Percentiles rank a stretch among this genome's conserved stretches.
These are phyloP conservation scores for Isichthys henryi DNA, from an alignment of 2,113 vertebrate genomes.

Conservation along the genomic window DNA sequence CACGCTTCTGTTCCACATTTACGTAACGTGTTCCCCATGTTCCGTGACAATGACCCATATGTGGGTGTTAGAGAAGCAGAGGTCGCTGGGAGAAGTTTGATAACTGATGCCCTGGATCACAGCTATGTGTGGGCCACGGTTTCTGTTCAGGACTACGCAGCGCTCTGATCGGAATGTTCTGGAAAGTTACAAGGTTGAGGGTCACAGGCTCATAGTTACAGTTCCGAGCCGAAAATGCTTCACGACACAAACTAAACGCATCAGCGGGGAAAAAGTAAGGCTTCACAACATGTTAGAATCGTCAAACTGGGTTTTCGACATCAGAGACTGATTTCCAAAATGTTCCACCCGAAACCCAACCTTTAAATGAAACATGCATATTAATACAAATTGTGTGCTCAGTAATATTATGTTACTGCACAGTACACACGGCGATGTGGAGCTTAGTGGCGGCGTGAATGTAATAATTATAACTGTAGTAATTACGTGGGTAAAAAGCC, in stretches of 20 bases:
- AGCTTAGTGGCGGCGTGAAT: neutral
- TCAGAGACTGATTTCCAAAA: neutral
- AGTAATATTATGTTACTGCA: neutral
- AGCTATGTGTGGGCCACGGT: neutral
- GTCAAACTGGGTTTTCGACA: neutral
- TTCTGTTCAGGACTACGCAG: neutral
- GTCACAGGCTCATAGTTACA: neutral
- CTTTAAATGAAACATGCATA: neutral
- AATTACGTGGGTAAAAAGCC: slow-evolving; percentile 17
- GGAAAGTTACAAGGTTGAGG: neutral
- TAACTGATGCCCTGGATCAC: neutral
- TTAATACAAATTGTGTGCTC: neutral
- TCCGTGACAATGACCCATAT: neutral
- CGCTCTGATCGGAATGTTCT: neutral
- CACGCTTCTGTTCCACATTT: neutral
- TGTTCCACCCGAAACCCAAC: neutral
- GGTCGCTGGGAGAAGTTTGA: neutral
- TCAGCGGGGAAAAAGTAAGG: neutral
- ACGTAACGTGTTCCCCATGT: neutral
- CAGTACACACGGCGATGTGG: neutral
- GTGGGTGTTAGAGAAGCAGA: neutral
- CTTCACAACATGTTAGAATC: neutral
- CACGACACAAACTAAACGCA: neutral
- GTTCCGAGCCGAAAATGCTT: neutral
- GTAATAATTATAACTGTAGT: neutral